These are phyloP conservation scores for Pseudomyrmex gracilis DNA, from an alignment of 1,140 invertebrate genomes.

Conservation along the genomic window DNA sequence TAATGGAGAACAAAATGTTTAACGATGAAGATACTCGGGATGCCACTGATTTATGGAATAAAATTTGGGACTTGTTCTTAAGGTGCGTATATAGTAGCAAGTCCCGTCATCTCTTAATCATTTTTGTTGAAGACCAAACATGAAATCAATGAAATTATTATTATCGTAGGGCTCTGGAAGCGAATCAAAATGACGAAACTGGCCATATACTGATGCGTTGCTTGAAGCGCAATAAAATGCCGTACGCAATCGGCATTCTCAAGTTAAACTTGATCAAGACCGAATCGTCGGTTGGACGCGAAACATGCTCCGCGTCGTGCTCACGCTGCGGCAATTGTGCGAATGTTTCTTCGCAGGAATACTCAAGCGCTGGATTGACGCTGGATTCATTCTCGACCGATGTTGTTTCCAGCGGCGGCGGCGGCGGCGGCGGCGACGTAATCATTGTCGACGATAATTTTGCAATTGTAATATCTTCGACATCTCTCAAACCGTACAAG, in stretches of 20 bases:
- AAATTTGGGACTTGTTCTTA: slow-evolving; percentile 82
- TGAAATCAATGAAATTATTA: not conserved
- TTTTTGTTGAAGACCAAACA: not conserved
- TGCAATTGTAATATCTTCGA: too few relatives aligned
- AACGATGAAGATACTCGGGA: slow-evolving; percentile 63
- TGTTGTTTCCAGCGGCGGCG: too few relatives aligned
- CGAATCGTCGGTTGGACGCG: slow-evolving; percentile 79
- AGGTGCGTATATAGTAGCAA: slow-evolving; percentile 80
- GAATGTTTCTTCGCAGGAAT: slow-evolving; percentile 67
- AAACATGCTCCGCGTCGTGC: slow-evolving; percentile 80
- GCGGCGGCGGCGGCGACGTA: too few relatives aligned
- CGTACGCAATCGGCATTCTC: slow-evolving; percentile 77
- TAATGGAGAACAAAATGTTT: slow-evolving; percentile 75
- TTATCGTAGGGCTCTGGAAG: slow-evolving; percentile 73
- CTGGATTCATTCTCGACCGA: slow-evolving; percentile 19
- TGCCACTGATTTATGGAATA: slow-evolving; percentile 78
- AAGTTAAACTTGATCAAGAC: slow-evolving; percentile 81
- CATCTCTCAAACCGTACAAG: too few relatives aligned
- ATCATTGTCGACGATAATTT: too few relatives aligned
- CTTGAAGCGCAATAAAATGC: slow-evolving; percentile 75
- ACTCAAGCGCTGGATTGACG: slow-evolving; percentile 51
- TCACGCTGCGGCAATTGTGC: slow-evolving; percentile 79
- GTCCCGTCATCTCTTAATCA: not conserved
- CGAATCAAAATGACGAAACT: slow-evolving; percentile 79
- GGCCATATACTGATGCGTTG: slow-evolving; percentile 81